These are phyloP conservation scores for Mus spretus DNA, from an alignment of 2,797 vertebrate genomes.

Conservation along the genomic window DNA sequence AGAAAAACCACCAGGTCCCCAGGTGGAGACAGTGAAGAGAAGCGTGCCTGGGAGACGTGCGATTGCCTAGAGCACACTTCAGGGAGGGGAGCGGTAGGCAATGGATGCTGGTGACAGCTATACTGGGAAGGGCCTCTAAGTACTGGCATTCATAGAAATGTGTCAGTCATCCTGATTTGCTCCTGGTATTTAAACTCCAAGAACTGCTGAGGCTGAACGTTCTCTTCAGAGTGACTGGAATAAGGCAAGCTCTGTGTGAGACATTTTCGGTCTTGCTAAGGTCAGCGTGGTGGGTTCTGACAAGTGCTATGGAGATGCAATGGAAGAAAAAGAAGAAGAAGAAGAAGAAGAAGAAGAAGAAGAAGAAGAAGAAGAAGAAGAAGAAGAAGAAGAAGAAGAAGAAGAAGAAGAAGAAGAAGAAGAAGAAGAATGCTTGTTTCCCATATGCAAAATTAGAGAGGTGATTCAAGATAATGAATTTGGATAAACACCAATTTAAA, in stretches of 20 bases:
- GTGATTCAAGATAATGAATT: conserved; percentile 20
- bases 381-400: too few relatives aligned
- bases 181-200: conserved; percentile 65
- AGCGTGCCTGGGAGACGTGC: background rate
- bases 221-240: conserved; percentile 58
- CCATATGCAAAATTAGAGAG: conserved; percentile 62
- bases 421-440: conserved; percentile 59
- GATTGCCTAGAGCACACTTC: background rate
- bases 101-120: background rate
- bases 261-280: conserved; percentile 73
- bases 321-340: background rate
- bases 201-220: conserved; percentile 79
- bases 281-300: conserved; percentile 78
- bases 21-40: background rate
- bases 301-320: conserved; percentile 44
- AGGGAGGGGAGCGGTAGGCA: background rate
- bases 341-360: background rate
- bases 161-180: background rate
- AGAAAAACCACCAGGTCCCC: background rate
- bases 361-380: background rate
- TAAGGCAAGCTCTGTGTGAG: conserved; percentile 75
- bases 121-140: background rate
- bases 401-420: too few relatives aligned
- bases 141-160: background rate
- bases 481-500: conserved; percentile 64